Base-by-base conservation (phyloP, 53 echinoderm and acorn worm genomes). In the Mesocentrotus franciscanus region DNA sequence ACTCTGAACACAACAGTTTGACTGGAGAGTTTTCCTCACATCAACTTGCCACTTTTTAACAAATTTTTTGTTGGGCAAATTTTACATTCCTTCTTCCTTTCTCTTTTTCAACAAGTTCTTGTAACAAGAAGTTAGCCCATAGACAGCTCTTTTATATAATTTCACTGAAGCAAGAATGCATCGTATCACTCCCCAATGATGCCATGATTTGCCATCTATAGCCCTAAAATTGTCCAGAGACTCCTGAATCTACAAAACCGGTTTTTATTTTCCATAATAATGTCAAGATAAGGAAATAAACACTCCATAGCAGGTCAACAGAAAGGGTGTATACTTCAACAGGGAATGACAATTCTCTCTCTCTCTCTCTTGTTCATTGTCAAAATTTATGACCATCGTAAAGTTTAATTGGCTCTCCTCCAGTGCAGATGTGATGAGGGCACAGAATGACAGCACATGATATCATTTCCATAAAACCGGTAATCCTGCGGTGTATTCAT, bases 371-470 rank as follows among this genome's bases (percentile, higher is more conserved):
- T 66, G 61, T 91, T 66, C 61, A 91, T 32, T 61, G 62, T 66
- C 66, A 91, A 91, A 91, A 34, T 91, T 91, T 64, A 64, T 91
- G 61, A 18, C 61, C 36, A 91, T 91, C 91, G 27, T 91, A 91
- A 91, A 91, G 66, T 64, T 91, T 64, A 64, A 91, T 64, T 64
- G 91, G 64, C 91, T 66, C 66, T 35, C 66, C 91, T 91, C 36
- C 33, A 35, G 62, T 32, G 91, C 56, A 85, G 85, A 85, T 85
- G 57, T 85, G 85, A 85, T 85, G 58, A n/a, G 85, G 57, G 85
- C 27, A n/a, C 17, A 57, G 3, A 58, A 85, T 85, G 85, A 85
- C 26, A 85, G 24, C 85, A 11, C 27, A 56, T 18, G 56, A 85
- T 85, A 85, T 16, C 8, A 18, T 83, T 49, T 83, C 9, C 36